phyloP scores from a whole-genome alignment of 2,113 vertebrate genomes.

The Oxyura jamaicensis region DNA sequence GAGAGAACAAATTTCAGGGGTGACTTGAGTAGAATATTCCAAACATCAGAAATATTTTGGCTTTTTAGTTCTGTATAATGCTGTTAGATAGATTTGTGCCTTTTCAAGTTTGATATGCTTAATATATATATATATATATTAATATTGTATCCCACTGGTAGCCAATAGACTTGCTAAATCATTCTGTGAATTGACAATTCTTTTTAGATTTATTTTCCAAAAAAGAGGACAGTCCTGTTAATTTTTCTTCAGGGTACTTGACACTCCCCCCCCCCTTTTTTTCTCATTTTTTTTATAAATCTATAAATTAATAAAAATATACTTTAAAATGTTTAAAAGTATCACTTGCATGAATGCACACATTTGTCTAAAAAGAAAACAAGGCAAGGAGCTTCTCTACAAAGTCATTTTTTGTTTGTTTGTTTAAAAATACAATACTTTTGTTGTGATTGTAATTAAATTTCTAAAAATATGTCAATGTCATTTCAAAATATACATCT shows the following conservation, averaged over 20 bases:
- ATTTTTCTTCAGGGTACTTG: neutral
- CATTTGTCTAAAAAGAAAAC: slow-evolving; percentile 4
- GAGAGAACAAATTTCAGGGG: neutral
- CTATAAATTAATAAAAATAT: neutral
- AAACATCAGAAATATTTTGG: neutral
- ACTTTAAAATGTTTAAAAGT: neutral
- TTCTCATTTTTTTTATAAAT: neutral
- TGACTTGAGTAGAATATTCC: neutral
- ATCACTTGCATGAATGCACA: neutral
- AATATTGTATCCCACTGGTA: neutral
- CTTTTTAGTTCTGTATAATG: neutral
- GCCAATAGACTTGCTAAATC: neutral
- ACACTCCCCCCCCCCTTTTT: neutral
- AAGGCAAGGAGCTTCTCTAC: neutral
- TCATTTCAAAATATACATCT: slow-evolving; percentile 13
- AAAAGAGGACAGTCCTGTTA: neutral
- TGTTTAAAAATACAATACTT: neutral
- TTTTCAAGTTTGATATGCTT: neutral
- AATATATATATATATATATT: neutral
- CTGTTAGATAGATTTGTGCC: neutral
- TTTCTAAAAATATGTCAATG: neutral
- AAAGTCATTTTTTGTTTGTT: neutral
- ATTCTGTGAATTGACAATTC: neutral
- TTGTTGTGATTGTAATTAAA: neutral
- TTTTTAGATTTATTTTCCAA: neutral